Conservation (phyloP, 53 echinoderm and acorn worm species). For the Holothuria leucospilota region DNA sequence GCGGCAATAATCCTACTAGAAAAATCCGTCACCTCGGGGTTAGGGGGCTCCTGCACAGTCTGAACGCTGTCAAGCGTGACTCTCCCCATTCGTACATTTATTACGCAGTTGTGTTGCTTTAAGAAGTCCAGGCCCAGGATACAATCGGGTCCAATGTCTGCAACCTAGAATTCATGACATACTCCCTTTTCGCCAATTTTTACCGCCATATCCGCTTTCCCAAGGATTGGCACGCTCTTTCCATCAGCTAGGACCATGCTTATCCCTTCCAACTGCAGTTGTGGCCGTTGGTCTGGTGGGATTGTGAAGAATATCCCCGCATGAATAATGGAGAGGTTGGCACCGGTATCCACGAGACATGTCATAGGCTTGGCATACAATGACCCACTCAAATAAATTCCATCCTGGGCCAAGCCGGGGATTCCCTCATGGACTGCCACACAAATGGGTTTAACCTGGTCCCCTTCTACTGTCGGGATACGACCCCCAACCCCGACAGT, state of each 20-base stretch:
- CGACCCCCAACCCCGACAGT: too few relatives aligned
- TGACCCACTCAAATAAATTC: too few relatives aligned
- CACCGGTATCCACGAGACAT: conserved; percentile 10
- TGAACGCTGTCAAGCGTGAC: background rate
- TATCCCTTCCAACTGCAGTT: background rate
- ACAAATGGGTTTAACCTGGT: background rate
- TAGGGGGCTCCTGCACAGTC: background rate
- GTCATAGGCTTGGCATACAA: too few relatives aligned
- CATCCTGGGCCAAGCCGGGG: too few relatives aligned
- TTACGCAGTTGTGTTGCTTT: background rate
- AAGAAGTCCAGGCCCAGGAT: conserved; percentile 25
- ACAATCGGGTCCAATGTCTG: conserved; percentile 11
- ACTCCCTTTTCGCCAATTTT: background rate
- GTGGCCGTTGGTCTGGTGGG: background rate
- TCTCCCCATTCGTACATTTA: background rate
- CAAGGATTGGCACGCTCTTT: background rate
- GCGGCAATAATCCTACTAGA: background rate
- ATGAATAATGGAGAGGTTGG: background rate
- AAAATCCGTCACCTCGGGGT: background rate
- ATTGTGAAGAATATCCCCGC: background rate
- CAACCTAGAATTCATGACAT: background rate
- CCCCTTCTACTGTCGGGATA: background rate
- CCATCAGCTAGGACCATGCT: conserved; percentile 19
- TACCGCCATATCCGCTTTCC: background rate
- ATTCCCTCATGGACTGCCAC: too few relatives aligned